Percentiles rank a stretch among this genome's conserved stretches.
Conservation (phyloP, 2,113 vertebrate species). For the Notarius quadriscutis region DNA sequence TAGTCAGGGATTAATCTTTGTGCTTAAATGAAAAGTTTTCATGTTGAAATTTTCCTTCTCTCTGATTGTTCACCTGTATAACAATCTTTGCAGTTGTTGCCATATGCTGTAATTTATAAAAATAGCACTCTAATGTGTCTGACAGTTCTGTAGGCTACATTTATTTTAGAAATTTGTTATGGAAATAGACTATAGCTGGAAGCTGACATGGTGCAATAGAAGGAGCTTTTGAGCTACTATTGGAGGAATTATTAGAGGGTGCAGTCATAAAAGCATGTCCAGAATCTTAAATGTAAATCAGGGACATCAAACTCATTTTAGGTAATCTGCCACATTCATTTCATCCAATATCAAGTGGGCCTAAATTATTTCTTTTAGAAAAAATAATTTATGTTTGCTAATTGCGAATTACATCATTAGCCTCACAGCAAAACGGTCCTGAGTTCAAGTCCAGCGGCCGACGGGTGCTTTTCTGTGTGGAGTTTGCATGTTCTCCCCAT, state of each 20-base stretch:
- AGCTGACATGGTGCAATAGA: background rate
- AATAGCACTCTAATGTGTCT: background rate
- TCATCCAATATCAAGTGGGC: background rate
- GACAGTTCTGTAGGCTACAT: background rate
- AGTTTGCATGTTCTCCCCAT: too few species aligned
- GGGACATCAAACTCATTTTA: background rate
- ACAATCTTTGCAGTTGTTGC: background rate
- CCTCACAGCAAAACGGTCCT: too few species aligned
- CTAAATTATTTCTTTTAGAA: background rate
- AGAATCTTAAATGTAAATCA: background rate
- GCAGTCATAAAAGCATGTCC: background rate
- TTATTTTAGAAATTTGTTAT: background rate
- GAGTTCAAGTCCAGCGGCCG: too few species aligned
- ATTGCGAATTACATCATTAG: background rate
- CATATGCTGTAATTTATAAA: conserved; percentile 2
- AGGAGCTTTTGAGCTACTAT: background rate
- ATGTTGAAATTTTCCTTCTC: background rate
- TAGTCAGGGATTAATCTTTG: conserved; percentile 30
- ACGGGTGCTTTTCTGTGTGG: too few species aligned
- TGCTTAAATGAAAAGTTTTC: conserved; percentile 9
- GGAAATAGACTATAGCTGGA: background rate
- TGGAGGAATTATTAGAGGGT: background rate
- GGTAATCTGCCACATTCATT: background rate
- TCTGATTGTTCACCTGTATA: background rate
- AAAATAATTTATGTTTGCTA: background rate